These are phyloP conservation scores for Archocentrus centrarchus DNA, from an alignment of 2,113 vertebrate species.

Conservation along the genomic window DNA sequence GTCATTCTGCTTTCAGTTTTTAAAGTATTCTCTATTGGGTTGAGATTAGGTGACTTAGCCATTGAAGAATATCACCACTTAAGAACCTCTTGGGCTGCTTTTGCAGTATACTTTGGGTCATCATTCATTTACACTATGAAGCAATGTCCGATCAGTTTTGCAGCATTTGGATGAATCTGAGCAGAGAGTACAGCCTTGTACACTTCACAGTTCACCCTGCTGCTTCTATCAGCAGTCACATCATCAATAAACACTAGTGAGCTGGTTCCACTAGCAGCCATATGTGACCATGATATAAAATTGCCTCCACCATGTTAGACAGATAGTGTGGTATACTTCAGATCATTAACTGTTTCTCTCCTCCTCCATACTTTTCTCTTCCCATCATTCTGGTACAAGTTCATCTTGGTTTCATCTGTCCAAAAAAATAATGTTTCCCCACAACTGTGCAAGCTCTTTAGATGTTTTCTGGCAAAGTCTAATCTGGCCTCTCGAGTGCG, in stretches of 20 bases:
- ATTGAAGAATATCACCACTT: neutral
- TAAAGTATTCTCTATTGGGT: neutral
- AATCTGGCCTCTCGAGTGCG: neutral
- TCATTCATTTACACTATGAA: neutral
- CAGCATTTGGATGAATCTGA: conserved; percentile 1
- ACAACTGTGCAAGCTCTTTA: neutral
- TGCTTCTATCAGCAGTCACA: neutral
- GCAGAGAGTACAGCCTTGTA: neutral
- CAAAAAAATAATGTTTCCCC: neutral
- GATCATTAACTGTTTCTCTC: neutral
- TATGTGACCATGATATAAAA: neutral
- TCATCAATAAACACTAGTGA: conserved; percentile 6
- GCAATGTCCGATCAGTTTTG: neutral
- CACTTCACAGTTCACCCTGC: neutral
- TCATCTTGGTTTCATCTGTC: neutral
- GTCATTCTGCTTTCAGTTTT: neutral
- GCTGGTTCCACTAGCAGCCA: neutral
- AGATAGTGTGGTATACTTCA: neutral
- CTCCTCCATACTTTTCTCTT: neutral
- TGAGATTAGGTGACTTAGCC: conserved; percentile 2
- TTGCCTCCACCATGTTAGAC: neutral
- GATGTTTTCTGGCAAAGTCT: neutral
- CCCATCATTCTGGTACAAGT: neutral
- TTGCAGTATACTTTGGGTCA: neutral
- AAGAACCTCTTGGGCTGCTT: neutral